phyloP scores from a whole-genome alignment of 2,113 vertebrate genomes.

The Cyphomyrus plagiostoma region DNA sequence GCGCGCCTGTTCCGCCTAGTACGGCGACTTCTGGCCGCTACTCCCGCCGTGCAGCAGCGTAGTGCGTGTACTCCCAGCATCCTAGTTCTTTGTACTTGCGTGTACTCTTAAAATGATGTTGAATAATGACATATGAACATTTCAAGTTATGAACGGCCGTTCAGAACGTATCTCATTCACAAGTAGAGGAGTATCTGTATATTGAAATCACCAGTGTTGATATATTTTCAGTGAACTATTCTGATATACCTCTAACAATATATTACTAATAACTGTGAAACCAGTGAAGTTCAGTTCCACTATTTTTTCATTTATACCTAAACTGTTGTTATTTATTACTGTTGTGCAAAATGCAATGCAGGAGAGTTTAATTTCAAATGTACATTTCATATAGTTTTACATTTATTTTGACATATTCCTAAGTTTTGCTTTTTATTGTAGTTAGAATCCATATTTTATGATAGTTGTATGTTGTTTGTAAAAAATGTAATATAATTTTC shows the following conservation, averaged over 20 bases:
- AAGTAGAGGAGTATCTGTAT: background rate
- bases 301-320: constrained; percentile 48
- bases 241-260: constrained; percentile 47
- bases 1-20: no score
- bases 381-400: constrained; percentile 80
- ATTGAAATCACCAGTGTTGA: constrained; percentile 27
- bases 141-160: no score
- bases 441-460: background rate
- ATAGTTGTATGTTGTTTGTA: background rate
- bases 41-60: no score
- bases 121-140: no score
- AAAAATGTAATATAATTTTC: background rate
- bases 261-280: constrained; percentile 30
- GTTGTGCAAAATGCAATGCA: constrained; percentile 58
- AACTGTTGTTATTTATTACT: constrained; percentile 77
- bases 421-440: constrained; percentile 46
- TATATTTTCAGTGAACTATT: constrained; percentile 38
- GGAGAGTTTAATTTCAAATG: constrained; percentile 74
- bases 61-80: no score
- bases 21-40: no score
- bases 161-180: no score
- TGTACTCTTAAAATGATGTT: no score
- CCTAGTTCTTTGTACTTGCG: no score
- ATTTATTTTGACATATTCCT: constrained; percentile 81
- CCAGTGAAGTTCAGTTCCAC: constrained; percentile 25